A percentile compares a stretch with the other conserved stretches of the same genome.
These are phyloP conservation scores for Polydrusus pterygomalis DNA, from an alignment of 2,888 invertebrate genomes.

Conservation along the genomic window DNA sequence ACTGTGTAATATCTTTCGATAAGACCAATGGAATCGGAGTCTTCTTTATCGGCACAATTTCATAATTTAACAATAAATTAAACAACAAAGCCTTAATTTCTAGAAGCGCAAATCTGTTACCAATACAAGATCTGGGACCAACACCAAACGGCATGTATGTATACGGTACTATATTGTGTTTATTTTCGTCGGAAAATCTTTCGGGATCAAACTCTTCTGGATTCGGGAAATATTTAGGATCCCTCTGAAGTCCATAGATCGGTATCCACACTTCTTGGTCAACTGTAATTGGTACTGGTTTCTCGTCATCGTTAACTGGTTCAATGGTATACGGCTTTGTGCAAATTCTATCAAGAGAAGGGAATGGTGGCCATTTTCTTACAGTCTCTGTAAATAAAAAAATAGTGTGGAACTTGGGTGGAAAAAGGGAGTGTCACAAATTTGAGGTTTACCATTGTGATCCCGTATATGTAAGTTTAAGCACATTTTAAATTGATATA, in stretches of 20 bases:
- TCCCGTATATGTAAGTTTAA: no score
- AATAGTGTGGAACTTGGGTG: no score
- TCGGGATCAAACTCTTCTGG: conserved; percentile 30
- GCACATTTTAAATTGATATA: no score
- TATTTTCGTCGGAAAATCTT: conserved; percentile 30
- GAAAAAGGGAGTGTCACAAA: no score
- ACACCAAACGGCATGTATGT: conserved; percentile 15
- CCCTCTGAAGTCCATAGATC: neutral
- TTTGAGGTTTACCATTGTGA: neutral
- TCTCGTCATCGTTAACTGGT: conserved; percentile 7
- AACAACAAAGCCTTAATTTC: conserved; percentile 15
- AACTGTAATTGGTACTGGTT: neutral
- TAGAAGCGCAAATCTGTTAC: conserved; percentile 18
- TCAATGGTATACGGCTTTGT: conserved; percentile 25
- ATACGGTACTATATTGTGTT: conserved; percentile 17
- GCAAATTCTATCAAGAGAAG: conserved; percentile 15
- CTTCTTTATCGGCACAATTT: conserved; percentile 7
- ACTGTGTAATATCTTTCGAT: neutral
- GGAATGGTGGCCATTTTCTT: conserved; percentile 27
- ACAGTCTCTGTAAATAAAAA: conserved; percentile 18
- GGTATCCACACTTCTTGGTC: conserved; percentile 8
- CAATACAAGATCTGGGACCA: conserved; percentile 26
- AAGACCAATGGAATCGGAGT: conserved; percentile 12
- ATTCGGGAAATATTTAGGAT: conserved; percentile 17
- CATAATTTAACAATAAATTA: conserved; percentile 11